Conservation (phyloP, 2,113 vertebrate species). For the Macroglossus sobrinus region DNA sequence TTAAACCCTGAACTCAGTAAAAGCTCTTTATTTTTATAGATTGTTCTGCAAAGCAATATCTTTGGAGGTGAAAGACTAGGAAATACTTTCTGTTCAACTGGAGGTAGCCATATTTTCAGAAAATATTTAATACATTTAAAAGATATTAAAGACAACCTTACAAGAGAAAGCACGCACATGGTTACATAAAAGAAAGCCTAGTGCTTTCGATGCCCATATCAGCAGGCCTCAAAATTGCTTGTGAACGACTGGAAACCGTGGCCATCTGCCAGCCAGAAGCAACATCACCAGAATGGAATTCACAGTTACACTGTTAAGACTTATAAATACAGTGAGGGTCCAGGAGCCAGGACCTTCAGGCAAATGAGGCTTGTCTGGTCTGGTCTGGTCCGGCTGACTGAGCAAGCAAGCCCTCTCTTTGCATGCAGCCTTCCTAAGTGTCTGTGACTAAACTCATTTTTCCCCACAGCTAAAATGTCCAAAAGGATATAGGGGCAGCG, state of each 20-base stretch:
- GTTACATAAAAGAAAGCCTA: constrained; percentile 41
- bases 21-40: constrained; percentile 48
- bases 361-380: constrained; percentile 50
- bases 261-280: constrained; percentile 49
- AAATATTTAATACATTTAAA: constrained; percentile 35
- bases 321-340: constrained; percentile 58
- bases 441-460: background rate
- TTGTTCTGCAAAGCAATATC: background rate
- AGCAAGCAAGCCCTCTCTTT: background rate
- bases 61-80: background rate
- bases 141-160: background rate
- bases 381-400: constrained; percentile 18
- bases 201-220: background rate
- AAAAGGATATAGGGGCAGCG: background rate
- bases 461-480: constrained; percentile 11
- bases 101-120: constrained; percentile 28
- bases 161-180: background rate
- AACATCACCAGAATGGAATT: constrained; percentile 70
- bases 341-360: constrained; percentile 47
- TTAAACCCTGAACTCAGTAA: constrained; percentile 44
- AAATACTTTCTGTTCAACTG: background rate
- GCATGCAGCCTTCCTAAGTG: background rate
- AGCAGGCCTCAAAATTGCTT: constrained; percentile 37
- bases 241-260: constrained; percentile 14
- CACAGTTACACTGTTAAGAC: constrained; percentile 50